A percentile compares a stretch with the other conserved stretches of the same genome.
phyloP scores from a whole-genome alignment of 1,140 invertebrate genomes.

The Hylaeus volcanicus region DNA sequence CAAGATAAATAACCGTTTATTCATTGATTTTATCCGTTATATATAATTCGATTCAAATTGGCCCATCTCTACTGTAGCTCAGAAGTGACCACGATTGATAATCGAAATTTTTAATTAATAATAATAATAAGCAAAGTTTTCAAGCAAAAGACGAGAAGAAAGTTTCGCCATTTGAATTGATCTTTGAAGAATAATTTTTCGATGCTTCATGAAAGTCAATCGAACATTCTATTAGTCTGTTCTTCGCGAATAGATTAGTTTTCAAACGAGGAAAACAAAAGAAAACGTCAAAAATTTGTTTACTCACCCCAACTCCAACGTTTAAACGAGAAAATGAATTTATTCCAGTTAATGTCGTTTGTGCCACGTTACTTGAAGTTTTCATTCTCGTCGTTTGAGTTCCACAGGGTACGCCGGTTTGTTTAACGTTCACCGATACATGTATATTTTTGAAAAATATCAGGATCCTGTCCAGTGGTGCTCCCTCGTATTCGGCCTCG shows the following conservation, averaged over 20 bases:
- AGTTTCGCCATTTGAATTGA: background rate
- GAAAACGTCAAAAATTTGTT: background rate
- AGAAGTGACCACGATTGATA: background rate
- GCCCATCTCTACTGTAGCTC: too few species aligned
- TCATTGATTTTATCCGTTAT: too few species aligned
- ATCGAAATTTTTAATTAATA: background rate
- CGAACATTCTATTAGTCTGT: background rate
- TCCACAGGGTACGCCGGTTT: constrained; percentile 59
- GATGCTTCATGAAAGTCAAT: background rate
- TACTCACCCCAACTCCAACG: constrained; percentile 61
- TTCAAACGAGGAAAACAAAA: background rate
- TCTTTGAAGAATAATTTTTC: background rate
- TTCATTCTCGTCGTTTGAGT: constrained; percentile 59
- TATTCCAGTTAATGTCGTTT: constrained; percentile 62
- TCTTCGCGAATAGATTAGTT: background rate
- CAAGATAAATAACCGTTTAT: too few species aligned
- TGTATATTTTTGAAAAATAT: constrained; percentile 59
- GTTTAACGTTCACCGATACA: constrained; percentile 52
- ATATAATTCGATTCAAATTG: too few species aligned
- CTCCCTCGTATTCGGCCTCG: constrained; percentile 56
- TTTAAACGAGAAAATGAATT: constrained; percentile 61
- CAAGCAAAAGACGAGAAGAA: too few species aligned
- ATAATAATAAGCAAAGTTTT: background rate
- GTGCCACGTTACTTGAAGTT: constrained; percentile 41
- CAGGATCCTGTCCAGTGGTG: constrained; percentile 41